Evolutionary conservation across 2,113 vertebrate species (phyloP).

Genomic region (Pardalotus punctatus): DNA sequence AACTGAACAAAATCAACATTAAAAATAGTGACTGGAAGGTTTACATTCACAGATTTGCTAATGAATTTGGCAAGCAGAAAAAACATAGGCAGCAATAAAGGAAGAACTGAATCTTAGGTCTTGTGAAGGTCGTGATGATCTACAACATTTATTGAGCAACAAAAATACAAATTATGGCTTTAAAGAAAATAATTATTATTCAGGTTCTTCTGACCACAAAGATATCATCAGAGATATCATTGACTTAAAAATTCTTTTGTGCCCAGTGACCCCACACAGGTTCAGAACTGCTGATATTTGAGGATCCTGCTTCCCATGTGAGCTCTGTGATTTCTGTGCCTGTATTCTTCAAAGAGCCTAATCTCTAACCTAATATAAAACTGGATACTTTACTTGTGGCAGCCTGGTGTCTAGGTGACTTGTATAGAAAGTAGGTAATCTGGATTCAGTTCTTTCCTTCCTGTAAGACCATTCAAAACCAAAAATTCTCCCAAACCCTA

Average conservation of each 20-base stretch:
- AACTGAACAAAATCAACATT: background rate
- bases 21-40: background rate
- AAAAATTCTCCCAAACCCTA: background rate
- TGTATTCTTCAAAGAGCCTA: background rate
- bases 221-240: background rate
- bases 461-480: background rate
- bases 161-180: background rate
- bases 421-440: background rate
- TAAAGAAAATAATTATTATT: background rate
- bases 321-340: background rate
- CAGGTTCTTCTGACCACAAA: background rate
- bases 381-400: background rate
- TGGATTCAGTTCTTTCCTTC: background rate
- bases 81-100: background rate
- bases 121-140: background rate
- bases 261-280: background rate
- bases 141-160: accelerated
- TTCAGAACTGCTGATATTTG: background rate
- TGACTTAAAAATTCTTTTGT: background rate
- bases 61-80: background rate
- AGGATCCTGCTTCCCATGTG: background rate
- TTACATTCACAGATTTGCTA: background rate
- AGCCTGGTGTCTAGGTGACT: background rate
- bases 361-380: background rate
- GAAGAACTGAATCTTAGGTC: background rate